Evolutionary conservation across 2,888 invertebrate species (phyloP).

Genomic region (Hartigia nigra): DNA sequence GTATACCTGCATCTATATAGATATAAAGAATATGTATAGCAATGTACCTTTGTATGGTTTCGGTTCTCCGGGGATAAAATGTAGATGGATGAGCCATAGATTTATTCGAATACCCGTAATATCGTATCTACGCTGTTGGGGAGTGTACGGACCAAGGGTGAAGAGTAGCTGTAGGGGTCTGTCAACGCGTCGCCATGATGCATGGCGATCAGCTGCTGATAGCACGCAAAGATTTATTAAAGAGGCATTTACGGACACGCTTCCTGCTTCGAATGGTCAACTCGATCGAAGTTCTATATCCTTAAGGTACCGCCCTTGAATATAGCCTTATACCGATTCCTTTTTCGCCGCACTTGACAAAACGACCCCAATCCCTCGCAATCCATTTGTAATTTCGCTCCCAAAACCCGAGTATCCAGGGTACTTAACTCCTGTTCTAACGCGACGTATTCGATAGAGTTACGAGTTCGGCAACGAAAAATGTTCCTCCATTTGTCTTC

Average conservation of each 20-base stretch:
- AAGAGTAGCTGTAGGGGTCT: constrained; percentile 48
- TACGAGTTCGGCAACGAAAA: neutral
- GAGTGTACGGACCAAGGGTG: constrained; percentile 29
- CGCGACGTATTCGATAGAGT: neutral
- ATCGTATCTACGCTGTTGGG: constrained; percentile 49
- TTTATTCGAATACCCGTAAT: constrained; percentile 63
- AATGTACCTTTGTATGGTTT: constrained; percentile 29
- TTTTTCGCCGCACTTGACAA: neutral
- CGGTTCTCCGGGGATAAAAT: constrained; percentile 59
- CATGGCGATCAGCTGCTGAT: constrained; percentile 62
- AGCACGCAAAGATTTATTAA: constrained; percentile 58
- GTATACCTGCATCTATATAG: neutral
- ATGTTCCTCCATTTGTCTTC: neutral
- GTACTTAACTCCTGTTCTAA: neutral
- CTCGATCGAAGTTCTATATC: neutral
- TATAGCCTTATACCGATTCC: neutral
- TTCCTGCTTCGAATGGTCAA: constrained; percentile 30
- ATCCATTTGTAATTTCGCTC: neutral
- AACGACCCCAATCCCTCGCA: neutral
- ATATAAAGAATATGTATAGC: neutral
- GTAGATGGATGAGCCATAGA: constrained; percentile 64
- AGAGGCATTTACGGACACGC: constrained; percentile 39
- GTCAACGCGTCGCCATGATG: constrained; percentile 59
- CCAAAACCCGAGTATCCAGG: neutral
- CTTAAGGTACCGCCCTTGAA: neutral